Percentiles rank a stretch among this genome's conserved stretches.
These are phyloP conservation scores for Drosophila rhopaloa DNA, from an alignment of 1,140 invertebrate species.

Conservation along the genomic window DNA sequence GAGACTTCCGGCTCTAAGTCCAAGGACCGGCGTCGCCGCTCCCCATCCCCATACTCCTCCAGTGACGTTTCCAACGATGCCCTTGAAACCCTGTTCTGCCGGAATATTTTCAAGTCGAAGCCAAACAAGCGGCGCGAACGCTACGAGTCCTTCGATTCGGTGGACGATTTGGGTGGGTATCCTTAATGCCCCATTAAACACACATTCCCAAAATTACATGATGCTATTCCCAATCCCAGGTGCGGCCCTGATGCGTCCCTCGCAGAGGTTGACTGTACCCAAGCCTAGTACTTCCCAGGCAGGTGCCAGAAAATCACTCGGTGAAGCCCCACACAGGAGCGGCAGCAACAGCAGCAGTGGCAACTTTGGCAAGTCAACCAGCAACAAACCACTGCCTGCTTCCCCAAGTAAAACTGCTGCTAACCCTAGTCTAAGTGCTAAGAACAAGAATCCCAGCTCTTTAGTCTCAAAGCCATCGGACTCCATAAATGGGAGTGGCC, in stretches of 20 bases:
- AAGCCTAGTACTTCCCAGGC: slow-evolving; percentile 28
- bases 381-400: background rate
- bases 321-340: slow-evolving; percentile 8
- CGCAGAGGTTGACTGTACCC: slow-evolving; percentile 7
- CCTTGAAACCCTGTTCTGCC: slow-evolving; percentile 51
- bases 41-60: slow-evolving; percentile 36
- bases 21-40: slow-evolving; percentile 16
- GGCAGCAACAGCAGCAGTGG: slow-evolving; percentile 11
- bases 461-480: background rate
- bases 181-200: background rate
- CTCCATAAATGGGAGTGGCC: slow-evolving; percentile 28
- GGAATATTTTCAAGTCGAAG: slow-evolving; percentile 19
- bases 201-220: background rate
- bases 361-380: background rate
- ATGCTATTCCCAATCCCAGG: slow-evolving; percentile 12
- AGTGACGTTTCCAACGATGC: slow-evolving; percentile 63
- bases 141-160: slow-evolving; percentile 51
- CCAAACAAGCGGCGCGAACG: slow-evolving; percentile 39
- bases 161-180: slow-evolving; percentile 61
- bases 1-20: slow-evolving; percentile 28
- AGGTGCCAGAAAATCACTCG: slow-evolving; percentile 16
- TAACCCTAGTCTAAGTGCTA: background rate
- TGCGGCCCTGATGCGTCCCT: slow-evolving; percentile 55
- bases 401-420: slow-evolving; percentile 5
- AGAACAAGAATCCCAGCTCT: background rate